Evolutionary conservation across 2,113 vertebrate genomes (phyloP), one percentile per base, ranked within the genome.

Genomic region (Enhydra lutris): DNA sequence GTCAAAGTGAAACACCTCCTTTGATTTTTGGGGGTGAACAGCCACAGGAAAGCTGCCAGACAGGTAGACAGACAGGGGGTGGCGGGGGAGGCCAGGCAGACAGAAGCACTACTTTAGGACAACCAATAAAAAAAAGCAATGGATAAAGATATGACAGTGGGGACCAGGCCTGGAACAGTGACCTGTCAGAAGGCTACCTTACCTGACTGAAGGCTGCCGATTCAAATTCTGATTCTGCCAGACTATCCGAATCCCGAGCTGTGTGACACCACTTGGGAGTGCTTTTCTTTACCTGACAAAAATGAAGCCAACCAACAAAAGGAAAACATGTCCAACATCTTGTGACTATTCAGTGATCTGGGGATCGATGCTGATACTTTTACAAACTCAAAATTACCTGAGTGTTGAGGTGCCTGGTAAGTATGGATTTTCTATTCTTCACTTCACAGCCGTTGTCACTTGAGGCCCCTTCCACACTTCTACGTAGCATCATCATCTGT

Each of bases 201-300:
- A 99, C 99, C 99, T 99, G 99, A 96, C 97, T 93, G 57, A 99
- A 98, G 18, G 97, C 94, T 0, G 98, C 57, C 4, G 98, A 98
- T 63, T 99, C 99, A n/a, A 99, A 98, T 1, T 99, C 99, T 0
- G 99, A 99, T 67, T 99, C 99, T 31, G 98, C 98, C 0, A 99
- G 84, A 2, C 99, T 99, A 3, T 99, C 99, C 6, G 99, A 99
- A 83, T 99, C 99, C 91, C 98, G 98, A 26, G 92, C 69, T 1
- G 88, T 39, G 24, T 82, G 97, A 55, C 95, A 96, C 97, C 97
- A 98, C 65, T 85, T 95, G 80, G 96, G 7, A 4, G 96, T n/a
- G 82, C 91, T 97, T 63, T 97, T 97, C 86, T 96, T 98, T 71
- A 97, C 97, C 98, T 98, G 95, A 36, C 42, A 67, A 96, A 76